phyloP scores from a whole-genome alignment of 2,113 vertebrate species.

The Rhinopomastus cyanomelas region DNA sequence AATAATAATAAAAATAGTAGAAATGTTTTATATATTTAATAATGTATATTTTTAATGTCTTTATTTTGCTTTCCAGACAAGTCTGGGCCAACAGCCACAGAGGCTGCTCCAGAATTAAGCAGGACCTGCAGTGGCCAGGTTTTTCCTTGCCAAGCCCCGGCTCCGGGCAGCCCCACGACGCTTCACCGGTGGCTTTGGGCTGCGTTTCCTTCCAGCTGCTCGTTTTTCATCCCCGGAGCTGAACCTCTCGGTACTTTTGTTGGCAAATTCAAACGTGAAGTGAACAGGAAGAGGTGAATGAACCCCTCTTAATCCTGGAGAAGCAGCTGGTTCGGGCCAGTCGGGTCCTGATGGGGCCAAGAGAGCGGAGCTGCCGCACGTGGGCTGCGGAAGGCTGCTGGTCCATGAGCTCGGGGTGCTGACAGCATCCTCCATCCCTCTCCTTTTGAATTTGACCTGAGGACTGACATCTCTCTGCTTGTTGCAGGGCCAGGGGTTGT shows the following conservation, averaged over 20 bases:
- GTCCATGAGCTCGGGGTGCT: background rate
- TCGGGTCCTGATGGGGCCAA: constrained; percentile 36
- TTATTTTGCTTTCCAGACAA: background rate
- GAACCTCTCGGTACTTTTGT: background rate
- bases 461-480: background rate
- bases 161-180: background rate
- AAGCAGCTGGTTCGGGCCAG: constrained; percentile 41
- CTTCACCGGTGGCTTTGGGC: background rate
- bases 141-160: rapidly evolving
- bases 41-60: background rate
- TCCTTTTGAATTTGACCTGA: background rate
- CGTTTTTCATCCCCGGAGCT: background rate
- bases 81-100: rapidly evolving
- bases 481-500: background rate
- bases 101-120: background rate
- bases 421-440: background rate
- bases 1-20: no score
- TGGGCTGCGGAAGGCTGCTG: constrained; percentile 1
- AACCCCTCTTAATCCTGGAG: background rate
- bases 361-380: background rate
- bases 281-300: no score
- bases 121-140: background rate
- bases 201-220: background rate
- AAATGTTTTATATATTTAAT: background rate
- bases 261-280: background rate